A percentile compares a stretch with the other conserved stretches of the same genome.
phyloP scores from a whole-genome alignment of 2,888 invertebrate genomes.

The Rotaria socialis region DNA sequence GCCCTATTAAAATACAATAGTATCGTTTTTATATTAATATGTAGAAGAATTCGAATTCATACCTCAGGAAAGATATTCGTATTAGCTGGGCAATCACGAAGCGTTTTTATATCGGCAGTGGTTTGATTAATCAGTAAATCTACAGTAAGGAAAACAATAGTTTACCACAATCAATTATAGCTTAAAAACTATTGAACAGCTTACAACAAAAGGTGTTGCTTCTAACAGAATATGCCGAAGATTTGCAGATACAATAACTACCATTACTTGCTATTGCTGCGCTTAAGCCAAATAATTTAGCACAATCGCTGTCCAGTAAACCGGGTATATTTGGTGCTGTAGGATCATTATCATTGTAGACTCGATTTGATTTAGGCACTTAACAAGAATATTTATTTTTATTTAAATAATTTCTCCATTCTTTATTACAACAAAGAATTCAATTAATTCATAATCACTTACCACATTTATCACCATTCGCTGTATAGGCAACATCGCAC shows the following conservation, averaged over 20 bases:
- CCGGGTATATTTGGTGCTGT: not conserved
- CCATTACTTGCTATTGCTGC: not conserved
- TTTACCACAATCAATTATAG: not conserved
- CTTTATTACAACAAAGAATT: too few species aligned
- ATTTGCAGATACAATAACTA: not conserved
- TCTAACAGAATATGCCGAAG: not conserved
- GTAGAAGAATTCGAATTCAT: too few species aligned
- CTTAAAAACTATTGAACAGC: not conserved
- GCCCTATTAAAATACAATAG: not conserved
- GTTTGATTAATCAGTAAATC: not conserved
- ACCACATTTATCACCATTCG: not conserved
- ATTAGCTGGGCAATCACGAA: too few species aligned
- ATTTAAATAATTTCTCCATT: too few species aligned
- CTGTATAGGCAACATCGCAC: not conserved
- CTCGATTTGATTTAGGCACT: not conserved
- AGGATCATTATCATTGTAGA: not conserved
- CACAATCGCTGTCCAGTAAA: not conserved
- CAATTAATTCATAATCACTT: not conserved
- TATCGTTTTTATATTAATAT: not conserved
- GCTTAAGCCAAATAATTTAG: not conserved
- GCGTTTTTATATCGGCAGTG: not conserved
- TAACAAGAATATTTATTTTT: not conserved
- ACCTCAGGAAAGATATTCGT: too few species aligned
- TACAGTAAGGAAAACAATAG: not conserved
- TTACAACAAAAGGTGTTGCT: not conserved